phyloP scores from a whole-genome alignment of 2,113 vertebrate genomes.

The Eulemur macaco region DNA sequence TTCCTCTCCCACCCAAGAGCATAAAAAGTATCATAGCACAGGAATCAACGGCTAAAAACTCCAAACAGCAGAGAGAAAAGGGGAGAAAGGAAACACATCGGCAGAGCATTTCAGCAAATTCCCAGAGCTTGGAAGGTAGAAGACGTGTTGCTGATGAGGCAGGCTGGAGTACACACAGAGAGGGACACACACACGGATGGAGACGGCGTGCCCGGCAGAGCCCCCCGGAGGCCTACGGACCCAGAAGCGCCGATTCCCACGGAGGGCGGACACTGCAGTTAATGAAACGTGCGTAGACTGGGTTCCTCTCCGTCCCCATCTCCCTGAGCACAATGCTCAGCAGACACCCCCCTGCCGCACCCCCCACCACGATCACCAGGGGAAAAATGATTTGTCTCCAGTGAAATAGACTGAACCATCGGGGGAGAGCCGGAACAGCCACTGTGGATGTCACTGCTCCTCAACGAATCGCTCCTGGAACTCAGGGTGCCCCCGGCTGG shows the following conservation, averaged over 20 bases:
- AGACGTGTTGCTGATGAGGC: background rate
- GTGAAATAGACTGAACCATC: background rate
- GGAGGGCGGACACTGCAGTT: too few species aligned
- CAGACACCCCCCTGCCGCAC: background rate
- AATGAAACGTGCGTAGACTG: background rate
- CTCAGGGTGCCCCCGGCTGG: background rate
- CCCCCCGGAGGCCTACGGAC: background rate
- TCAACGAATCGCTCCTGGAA: background rate
- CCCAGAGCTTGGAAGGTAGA: background rate
- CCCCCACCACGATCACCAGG: background rate
- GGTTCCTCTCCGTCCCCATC: background rate
- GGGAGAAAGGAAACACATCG: background rate
- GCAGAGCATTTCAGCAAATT: background rate
- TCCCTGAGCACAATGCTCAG: background rate
- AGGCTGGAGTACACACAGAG: background rate
- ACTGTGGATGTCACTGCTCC: background rate
- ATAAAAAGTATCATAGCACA: background rate
- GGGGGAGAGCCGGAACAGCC: background rate
- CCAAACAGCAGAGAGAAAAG: background rate
- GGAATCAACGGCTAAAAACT: background rate
- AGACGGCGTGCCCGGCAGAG: background rate
- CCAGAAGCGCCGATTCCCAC: background rate
- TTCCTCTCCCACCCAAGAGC: background rate
- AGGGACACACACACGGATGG: too few species aligned
- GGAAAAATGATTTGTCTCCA: background rate